Base-by-base conservation (phyloP, 2,888 invertebrate species). In the Lasioglossum oenotherae region DNA sequence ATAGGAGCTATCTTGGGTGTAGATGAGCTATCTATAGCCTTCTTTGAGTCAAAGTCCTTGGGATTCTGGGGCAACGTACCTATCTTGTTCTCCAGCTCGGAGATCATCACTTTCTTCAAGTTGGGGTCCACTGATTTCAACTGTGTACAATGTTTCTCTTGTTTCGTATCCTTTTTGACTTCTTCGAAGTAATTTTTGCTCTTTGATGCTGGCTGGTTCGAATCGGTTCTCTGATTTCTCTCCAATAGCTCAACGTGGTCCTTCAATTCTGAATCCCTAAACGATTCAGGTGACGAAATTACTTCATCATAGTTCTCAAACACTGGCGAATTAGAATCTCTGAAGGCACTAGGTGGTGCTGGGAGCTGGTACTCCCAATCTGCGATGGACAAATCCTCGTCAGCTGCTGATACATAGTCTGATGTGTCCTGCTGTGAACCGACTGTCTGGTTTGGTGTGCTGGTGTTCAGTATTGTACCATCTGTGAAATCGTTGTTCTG, bases 301-400 rank as follows among this genome's bases (percentile, higher is more conserved):
- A 53, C 71, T 14, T 90, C 88, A 6, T 93, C 93, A 49, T 92
- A 92, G 27, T 87, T 90, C 10, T 92, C 90, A 64, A 88, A 83
- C 31, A 88, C 87, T 14, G 93, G 91, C 0, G 91, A 91, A 35
- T 86, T 69, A 4, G 89, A 90, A 83, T 96, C 96, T 76, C 96
- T 94, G 92, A 96, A 96, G 27, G 96, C 96, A 78, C 95, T 96
- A 1, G 97, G 97, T 1, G 97, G 97, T 0, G 96, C 96, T 0
- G 97, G 97, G 69, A 97, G 94, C 95, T 94, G 96, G 96, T 92
- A 96, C 95, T 96, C 96, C 97, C 94, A 94, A 14, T 94, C 93
- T 1, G 85, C 82, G 4, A 93, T 89, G 0, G 92, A 92, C 8
- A 92, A 81, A 57, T 93, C 92, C 38, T 93, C 94, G 16, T 91